Evolutionary conservation across 2,113 vertebrate genomes (phyloP), one percentile per base, ranked within the genome.

Genomic region (Festucalex cinctus): DNA sequence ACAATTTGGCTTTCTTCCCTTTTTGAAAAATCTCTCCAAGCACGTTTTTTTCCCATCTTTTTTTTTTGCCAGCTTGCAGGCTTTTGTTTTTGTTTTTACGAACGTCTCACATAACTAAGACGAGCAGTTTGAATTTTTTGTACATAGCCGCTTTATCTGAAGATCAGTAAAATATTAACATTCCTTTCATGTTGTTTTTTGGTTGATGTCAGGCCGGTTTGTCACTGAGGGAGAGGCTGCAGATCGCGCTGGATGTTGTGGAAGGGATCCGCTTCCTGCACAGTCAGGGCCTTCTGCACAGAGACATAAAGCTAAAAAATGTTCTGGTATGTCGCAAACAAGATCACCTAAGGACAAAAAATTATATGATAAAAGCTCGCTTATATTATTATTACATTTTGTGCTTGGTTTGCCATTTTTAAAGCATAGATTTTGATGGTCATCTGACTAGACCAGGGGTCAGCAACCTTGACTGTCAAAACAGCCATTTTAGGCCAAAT

Each of bases 231-330:
- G 93, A 94, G 57, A 91, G 96, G 37, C 82, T 99, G 63, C 96
- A 92, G 90, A 95, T 99, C 14, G 96, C 97, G 0, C 79, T 98
- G 78, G 97, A 99, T 32, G 97, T 99, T 35, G 97, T 99, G 69
- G 97, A 99, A 70, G 97, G 97, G 49, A 94, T 99, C 70, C 94
- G 97, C 20, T 98, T 98, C 83, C 91, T 99, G 82, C 97, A 99
- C 74, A 86, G 94, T 73, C 97, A 98, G 84, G 97, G 97, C 2
- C 94, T 99, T 5, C 86, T 99, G 58, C 97, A 99, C 88, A 85
- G 97, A 79, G 97, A 99, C 67, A 97, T 99, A 80, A 99, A 99
- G 75, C 91, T 99, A 6, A 99, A 99, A 88, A 99, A 99, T 12
- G 97, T 99, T 67, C 91, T 99, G 94, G 97, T 99, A 66, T 93